These are phyloP conservation scores for Monochamus alternatus DNA, from an alignment of 2,888 invertebrate species.

Conservation along the genomic window DNA sequence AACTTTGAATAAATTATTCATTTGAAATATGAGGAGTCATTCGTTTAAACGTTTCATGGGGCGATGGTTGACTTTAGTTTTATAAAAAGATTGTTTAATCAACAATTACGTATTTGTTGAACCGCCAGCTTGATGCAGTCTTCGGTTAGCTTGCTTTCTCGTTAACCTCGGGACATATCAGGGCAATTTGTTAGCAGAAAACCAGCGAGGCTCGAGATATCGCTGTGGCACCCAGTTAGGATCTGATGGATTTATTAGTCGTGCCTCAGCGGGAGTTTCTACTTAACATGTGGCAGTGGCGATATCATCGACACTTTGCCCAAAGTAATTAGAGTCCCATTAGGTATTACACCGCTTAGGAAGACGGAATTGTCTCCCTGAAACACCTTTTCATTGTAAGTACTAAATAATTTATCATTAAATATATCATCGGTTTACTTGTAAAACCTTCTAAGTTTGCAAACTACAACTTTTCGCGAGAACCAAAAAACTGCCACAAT, in stretches of 20 bases:
- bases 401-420: too few relatives aligned
- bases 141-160: constrained; percentile 24
- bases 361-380: too few relatives aligned
- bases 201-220: constrained; percentile 25
- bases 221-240: constrained; percentile 29
- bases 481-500: too few relatives aligned
- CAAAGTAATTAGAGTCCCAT: constrained; percentile 10
- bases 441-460: too few relatives aligned
- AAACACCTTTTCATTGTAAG: too few relatives aligned
- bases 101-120: not conserved
- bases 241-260: constrained; percentile 35
- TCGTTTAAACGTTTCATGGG: not conserved
- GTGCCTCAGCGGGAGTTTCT: constrained; percentile 27
- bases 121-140: not conserved
- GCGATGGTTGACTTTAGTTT: not conserved
- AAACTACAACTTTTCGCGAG: too few relatives aligned
- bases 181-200: constrained; percentile 29
- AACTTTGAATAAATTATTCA: constrained; percentile 22
- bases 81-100: not conserved
- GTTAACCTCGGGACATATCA: constrained; percentile 32
- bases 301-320: constrained; percentile 2
- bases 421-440: too few relatives aligned
- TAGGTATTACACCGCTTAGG: too few relatives aligned
- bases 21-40: constrained; percentile 1
- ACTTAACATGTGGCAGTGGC: constrained; percentile 15